phyloP scores from a whole-genome alignment of 2,113 vertebrate genomes.

The Antechinus stuartii region DNA sequence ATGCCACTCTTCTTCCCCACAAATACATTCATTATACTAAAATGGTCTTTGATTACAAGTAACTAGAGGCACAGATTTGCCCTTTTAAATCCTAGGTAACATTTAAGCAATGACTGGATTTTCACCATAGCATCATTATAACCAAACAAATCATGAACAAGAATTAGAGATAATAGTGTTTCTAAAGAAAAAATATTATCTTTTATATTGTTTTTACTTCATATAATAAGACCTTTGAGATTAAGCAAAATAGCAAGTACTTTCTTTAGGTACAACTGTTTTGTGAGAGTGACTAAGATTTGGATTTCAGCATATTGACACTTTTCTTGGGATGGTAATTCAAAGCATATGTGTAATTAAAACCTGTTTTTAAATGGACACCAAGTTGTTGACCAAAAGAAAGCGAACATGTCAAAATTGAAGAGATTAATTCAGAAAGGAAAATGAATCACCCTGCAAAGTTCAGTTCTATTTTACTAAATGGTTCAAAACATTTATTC shows the following conservation, averaged over 20 bases:
- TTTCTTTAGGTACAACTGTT: background rate
- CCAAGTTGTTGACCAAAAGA: background rate
- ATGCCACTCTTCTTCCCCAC: background rate
- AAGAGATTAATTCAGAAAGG: background rate
- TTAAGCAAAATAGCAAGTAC: background rate
- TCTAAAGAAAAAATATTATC: background rate
- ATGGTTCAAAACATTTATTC: background rate
- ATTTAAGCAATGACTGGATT: background rate
- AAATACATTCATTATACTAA: background rate
- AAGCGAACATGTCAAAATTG: background rate
- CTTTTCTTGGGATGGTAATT: background rate
- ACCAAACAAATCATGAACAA: background rate
- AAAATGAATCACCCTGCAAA: background rate
- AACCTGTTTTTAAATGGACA: background rate
- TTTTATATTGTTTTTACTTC: background rate
- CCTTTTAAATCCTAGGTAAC: background rate
- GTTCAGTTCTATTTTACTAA: background rate
- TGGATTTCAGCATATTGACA: background rate
- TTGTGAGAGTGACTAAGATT: background rate
- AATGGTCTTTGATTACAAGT: background rate
- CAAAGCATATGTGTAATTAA: background rate
- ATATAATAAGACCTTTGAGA: background rate
- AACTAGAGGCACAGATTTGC: background rate
- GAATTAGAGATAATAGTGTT: background rate
- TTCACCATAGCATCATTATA: background rate